These are phyloP conservation scores for Hetaerina titia DNA, from an alignment of 2,888 invertebrate species.

Conservation along the genomic window DNA sequence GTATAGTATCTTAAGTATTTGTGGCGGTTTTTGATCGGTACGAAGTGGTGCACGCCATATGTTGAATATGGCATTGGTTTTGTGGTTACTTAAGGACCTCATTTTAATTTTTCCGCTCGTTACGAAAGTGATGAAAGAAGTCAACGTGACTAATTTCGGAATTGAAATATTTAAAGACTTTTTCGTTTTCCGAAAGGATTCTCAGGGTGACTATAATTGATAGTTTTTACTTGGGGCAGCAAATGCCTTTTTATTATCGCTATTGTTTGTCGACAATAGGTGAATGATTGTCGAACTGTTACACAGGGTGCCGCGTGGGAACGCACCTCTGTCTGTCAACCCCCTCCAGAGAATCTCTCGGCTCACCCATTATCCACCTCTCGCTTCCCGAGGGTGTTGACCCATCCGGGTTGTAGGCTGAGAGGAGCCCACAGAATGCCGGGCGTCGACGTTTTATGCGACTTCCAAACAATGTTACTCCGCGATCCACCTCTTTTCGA, in stretches of 20 bases:
- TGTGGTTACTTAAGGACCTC: too few relatives aligned
- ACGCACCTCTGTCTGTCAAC: slow-evolving; percentile 38
- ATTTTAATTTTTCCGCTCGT: neutral
- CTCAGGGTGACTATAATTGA: neutral
- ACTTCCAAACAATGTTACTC: slow-evolving; percentile 31
- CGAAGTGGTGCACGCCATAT: neutral
- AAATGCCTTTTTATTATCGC: neutral
- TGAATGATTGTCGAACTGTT: slow-evolving; percentile 21
- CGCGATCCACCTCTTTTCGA: slow-evolving; percentile 48
- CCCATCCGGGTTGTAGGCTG: slow-evolving; percentile 46
- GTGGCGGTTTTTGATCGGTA: too few relatives aligned
- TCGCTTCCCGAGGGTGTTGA: slow-evolving; percentile 62
- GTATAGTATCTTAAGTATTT: too few relatives aligned
- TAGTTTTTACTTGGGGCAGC: neutral
- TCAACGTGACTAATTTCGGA: neutral
- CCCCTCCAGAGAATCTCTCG: slow-evolving; percentile 42
- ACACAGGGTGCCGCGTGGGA: slow-evolving; percentile 53
- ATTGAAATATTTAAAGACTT: neutral
- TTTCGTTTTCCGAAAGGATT: neutral
- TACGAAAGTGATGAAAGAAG: neutral
- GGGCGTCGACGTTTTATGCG: slow-evolving; percentile 55
- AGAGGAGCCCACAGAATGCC: slow-evolving; percentile 45
- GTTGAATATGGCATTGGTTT: neutral
- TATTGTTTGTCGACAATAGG: slow-evolving; percentile 4
- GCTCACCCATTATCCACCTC: slow-evolving; percentile 60